A percentile compares a stretch with the other conserved stretches of the same genome.
Conservation (phyloP, 2,888 invertebrate genomes). For the Ichneumoninae sp. region DNA sequence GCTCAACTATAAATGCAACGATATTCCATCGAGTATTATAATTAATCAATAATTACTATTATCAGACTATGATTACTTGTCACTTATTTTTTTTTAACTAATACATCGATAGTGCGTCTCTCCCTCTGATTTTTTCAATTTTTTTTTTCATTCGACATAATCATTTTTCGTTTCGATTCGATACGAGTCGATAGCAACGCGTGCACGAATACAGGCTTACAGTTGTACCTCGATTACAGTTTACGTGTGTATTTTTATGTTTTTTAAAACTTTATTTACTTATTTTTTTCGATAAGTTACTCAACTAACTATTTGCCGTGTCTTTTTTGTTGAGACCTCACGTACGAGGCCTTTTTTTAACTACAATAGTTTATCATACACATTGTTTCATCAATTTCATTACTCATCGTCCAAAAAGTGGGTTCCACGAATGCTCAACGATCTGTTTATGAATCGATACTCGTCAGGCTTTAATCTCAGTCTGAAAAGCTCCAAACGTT, state of each 20-base stretch:
- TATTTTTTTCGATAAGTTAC: slow-evolving; percentile 14
- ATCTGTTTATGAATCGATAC: not conserved
- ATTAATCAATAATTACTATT: slow-evolving; percentile 60
- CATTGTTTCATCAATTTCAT: slow-evolving; percentile 18
- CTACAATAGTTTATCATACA: slow-evolving; percentile 43
- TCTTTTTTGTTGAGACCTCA: slow-evolving; percentile 18
- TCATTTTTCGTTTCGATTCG: slow-evolving; percentile 52
- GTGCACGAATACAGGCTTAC: slow-evolving; percentile 51
- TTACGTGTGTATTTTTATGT: slow-evolving; percentile 21
- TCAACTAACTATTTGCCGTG: slow-evolving; percentile 14
- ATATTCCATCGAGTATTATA: slow-evolving; percentile 45
- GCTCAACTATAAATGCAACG: slow-evolving; percentile 46
- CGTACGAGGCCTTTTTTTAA: slow-evolving; percentile 55
- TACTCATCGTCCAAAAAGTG: not conserved
- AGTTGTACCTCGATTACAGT: slow-evolving; percentile 50
- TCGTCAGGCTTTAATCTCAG: not conserved
- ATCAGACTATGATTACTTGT: slow-evolving; percentile 55
- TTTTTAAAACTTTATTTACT: not conserved
- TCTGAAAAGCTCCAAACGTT: slow-evolving; percentile 3
- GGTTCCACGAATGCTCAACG: slow-evolving; percentile 12
- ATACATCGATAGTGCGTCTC: slow-evolving; percentile 64
- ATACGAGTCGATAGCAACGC: slow-evolving; percentile 60
- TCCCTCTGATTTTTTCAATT: slow-evolving; percentile 10
- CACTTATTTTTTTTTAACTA: slow-evolving; percentile 45
- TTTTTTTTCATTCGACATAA: not conserved